Evolutionary conservation across 2,113 vertebrate species (phyloP).

Genomic region (Leptocoma aspasia): DNA sequence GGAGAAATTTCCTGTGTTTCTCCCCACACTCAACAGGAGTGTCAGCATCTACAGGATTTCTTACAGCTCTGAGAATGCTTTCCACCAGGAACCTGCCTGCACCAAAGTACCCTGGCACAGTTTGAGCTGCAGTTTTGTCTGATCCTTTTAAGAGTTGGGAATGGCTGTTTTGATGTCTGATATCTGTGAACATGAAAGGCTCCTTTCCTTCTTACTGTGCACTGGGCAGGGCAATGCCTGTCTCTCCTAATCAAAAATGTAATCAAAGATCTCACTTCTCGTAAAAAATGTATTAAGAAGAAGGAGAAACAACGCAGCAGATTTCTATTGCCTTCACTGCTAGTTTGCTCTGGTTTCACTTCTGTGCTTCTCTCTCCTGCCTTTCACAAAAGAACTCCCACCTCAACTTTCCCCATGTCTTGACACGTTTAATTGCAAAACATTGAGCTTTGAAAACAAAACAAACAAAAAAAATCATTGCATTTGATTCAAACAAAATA

Average conservation of each 20-base stretch:
- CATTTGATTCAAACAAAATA: slow-evolving; percentile 49
- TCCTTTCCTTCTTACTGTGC: slow-evolving; percentile 25
- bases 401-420: background rate
- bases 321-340: background rate
- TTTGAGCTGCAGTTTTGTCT: slow-evolving; percentile 54
- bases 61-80: background rate
- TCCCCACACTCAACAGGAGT: background rate
- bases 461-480: slow-evolving; percentile 12
- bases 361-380: background rate
- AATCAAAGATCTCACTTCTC: slow-evolving; percentile 53
- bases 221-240: slow-evolving; percentile 52
- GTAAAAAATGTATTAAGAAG: slow-evolving; percentile 62
- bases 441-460: slow-evolving; percentile 46
- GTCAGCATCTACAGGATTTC: background rate
- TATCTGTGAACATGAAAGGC: slow-evolving; percentile 61
- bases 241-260: slow-evolving; percentile 59
- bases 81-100: background rate
- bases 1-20: background rate
- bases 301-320: background rate
- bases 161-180: slow-evolving; percentile 66
- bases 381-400: slow-evolving; percentile 7
- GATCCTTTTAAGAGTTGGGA: slow-evolving; percentile 59
- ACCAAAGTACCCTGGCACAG: slow-evolving; percentile 40
- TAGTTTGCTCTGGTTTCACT: slow-evolving; percentile 30
- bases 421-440: slow-evolving; percentile 48